These are phyloP conservation scores for Gymnarchus niloticus DNA, from an alignment of 2,113 vertebrate species.

Conservation along the genomic window DNA sequence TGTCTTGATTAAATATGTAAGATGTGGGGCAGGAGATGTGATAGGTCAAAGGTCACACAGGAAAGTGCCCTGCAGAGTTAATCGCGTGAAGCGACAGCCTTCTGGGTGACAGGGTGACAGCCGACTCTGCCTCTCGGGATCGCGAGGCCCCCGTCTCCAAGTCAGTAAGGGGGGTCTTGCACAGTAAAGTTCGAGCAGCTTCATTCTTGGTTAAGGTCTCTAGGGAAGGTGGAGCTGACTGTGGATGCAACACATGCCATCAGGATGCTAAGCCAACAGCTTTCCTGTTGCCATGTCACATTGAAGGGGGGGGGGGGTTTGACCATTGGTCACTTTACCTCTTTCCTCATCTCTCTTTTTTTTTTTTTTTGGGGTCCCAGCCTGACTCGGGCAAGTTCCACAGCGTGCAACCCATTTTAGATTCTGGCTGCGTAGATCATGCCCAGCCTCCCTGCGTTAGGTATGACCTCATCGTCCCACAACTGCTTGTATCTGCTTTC, in stretches of 20 bases:
- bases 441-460: background rate
- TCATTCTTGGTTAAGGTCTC: background rate
- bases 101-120: background rate
- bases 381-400: background rate
- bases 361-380: background rate
- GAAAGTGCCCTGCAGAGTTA: background rate
- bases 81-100: background rate
- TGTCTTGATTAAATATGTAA: background rate
- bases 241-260: no score
- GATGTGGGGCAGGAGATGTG: background rate
- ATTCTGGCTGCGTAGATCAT: background rate
- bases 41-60: background rate
- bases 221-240: no score
- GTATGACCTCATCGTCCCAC: background rate
- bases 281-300: background rate
- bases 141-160: background rate
- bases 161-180: background rate
- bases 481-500: conserved; percentile 13
- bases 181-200: background rate
- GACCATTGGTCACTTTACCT: background rate
- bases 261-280: background rate
- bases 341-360: background rate
- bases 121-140: background rate
- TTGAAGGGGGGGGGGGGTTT: background rate
- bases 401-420: background rate